Evolutionary conservation across 2,113 vertebrate species (phyloP), one percentile per base, ranked within the genome.

Genomic region (Guaruba guarouba): DNA sequence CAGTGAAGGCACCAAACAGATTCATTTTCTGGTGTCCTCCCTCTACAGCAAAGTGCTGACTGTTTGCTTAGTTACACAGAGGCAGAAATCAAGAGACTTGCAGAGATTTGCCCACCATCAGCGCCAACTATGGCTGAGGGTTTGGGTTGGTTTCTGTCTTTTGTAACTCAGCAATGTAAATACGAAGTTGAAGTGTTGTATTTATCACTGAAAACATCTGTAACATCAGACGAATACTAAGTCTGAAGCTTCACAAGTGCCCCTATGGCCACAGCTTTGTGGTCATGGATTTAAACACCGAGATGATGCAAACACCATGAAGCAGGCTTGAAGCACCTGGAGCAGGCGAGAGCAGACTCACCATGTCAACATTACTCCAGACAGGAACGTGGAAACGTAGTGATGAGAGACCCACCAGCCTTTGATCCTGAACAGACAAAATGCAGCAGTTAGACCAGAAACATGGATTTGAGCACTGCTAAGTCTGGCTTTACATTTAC

Each of bases 331-430:
- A 86, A 86, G 55, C 77, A 75, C 69, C 89, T 44, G 0, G 0
- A 92, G 75, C 55, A 68, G 23, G 33, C 1, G 2, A 43, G 11
- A 66, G 28, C 69, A 14, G 28, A 97, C 99, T 99, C 96, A 99
- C 99, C 99, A 99, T 4, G 99, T 99, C 83, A 99, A 97, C 99
- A 99, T 99, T 17, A 99, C 99, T 43, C 99, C 99, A 11, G 99
- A 99, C 88, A 99, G 98, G 95, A 99, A 99, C 0, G 99, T 99
- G 69, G 99, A 99, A 19, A 99, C 99, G 0, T 99, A 99, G 95
- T 99, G 99, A 95, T 99, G 99, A 62, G 98, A 99, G 78, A 99
- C 99, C 99, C 99, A 99, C 99, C 99, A 99, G 69, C 99, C 99
- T 98, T 99, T 99, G 95, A 99, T 99, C 96, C 99, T 98, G 74